Percentiles rank a stretch among this genome's conserved stretches.
Conservation (phyloP, 2,888 invertebrate genomes). For the Drosophila greeni region DNA sequence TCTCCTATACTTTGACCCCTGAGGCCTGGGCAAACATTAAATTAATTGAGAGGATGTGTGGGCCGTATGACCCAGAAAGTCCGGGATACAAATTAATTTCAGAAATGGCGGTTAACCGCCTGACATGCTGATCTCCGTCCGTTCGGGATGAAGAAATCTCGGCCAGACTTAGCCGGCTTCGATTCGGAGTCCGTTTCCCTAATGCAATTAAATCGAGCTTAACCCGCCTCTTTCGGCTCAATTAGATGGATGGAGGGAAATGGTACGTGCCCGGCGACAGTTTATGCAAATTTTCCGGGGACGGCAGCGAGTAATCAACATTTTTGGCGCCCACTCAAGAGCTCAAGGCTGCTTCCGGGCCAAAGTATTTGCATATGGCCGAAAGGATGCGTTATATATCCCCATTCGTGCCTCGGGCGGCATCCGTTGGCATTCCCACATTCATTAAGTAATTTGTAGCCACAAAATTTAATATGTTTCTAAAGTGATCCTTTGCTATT, state of each 20-base stretch:
- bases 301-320: slow-evolving; percentile 38
- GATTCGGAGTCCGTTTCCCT: slow-evolving; percentile 1
- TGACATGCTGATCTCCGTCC: slow-evolving; percentile 44
- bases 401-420: slow-evolving; percentile 8
- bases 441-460: slow-evolving; percentile 70
- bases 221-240: slow-evolving; percentile 50
- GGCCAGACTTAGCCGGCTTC: slow-evolving; percentile 4
- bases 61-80: slow-evolving; percentile 15
- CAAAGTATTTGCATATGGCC: slow-evolving; percentile 50
- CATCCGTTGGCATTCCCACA: slow-evolving; percentile 33
- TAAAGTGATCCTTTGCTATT: slow-evolving; percentile 51
- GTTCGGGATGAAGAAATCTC: slow-evolving; percentile 25
- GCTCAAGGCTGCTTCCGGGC: slow-evolving; percentile 11
- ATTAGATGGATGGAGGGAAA: slow-evolving; percentile 39
- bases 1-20: slow-evolving; percentile 28
- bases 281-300: slow-evolving; percentile 55
- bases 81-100: slow-evolving; percentile 58
- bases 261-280: slow-evolving; percentile 25
- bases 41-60: slow-evolving; percentile 33
- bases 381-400: slow-evolving; percentile 20
- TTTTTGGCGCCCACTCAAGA: slow-evolving; percentile 46
- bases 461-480: slow-evolving; percentile 69
- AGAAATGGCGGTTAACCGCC: slow-evolving; percentile 63
- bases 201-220: slow-evolving; percentile 64
- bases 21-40: slow-evolving; percentile 33